phyloP scores from a whole-genome alignment of 2,888 invertebrate genomes.

The Argyresthia albistria region DNA sequence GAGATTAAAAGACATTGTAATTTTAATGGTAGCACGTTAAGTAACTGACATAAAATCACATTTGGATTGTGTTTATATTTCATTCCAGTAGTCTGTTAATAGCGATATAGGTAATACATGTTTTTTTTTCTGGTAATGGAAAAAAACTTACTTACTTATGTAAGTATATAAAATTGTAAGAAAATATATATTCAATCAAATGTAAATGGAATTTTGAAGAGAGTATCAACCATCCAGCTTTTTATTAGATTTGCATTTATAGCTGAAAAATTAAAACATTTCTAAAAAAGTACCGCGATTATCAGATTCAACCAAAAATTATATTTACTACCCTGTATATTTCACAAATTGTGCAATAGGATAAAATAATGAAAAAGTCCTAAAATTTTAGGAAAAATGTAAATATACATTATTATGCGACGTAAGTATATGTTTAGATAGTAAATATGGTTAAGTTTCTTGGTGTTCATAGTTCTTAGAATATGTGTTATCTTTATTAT shows the following conservation, averaged over 20 bases:
- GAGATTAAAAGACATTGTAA: background rate
- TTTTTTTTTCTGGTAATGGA: too few species aligned
- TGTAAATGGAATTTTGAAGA: background rate
- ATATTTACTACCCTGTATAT: too few species aligned
- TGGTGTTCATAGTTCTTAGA: background rate
- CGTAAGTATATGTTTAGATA: background rate
- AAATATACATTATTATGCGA: background rate
- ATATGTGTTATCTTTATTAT: background rate
- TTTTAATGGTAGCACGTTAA: slow-evolving; percentile 17
- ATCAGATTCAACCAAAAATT: too few species aligned
- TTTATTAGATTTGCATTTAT: too few species aligned
- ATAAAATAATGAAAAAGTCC: background rate
- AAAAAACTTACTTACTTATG: too few species aligned
- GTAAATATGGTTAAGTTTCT: background rate
- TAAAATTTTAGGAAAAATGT: background rate
- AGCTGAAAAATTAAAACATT: background rate
- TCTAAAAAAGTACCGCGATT: too few species aligned
- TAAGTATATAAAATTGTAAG: background rate
- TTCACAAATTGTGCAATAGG: background rate
- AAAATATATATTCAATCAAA: too few species aligned
- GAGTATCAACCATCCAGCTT: too few species aligned
- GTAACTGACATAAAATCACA: slow-evolving; percentile 9
- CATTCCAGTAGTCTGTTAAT: slow-evolving; percentile 11
- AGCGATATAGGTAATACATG: background rate
- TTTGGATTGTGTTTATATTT: slow-evolving; percentile 1